Base-by-base conservation (phyloP, 2,888 invertebrate genomes). In the Acanthococcus lagerstroemiae region DNA sequence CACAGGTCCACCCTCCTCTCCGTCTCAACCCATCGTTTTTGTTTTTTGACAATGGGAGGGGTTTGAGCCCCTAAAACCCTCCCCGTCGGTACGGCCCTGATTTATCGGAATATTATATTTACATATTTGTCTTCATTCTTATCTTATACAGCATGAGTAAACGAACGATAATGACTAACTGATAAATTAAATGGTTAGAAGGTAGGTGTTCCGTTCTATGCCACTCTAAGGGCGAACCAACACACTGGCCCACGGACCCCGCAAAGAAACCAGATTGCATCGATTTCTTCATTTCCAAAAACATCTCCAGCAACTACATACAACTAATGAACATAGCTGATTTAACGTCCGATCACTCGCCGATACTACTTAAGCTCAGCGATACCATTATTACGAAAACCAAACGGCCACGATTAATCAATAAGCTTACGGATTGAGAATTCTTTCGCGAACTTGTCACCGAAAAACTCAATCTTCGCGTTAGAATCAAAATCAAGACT, bases 231-330 rank as follows among this genome's bases (percentile, higher is more conserved):
- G 68, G 69, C 1, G 37, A 71, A 67, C 71, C 72, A 15, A 72
- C 70, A 0, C 71, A 72, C 60, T 72, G 72, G 70, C 70, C 70
- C n/a, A n/a, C 37, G 37, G 37, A 30, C 37, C 12, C 37, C 12
- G 37, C 26, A 17, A 55, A 72, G 69, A 67, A 69, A 25, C 72
- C 73, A 4, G 71, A 73, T 24, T 55, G 72, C n/a, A 46, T 72
- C 3, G 72, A 71, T 57, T 68, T 73, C 48, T 71, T 70, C 52
- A 67, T 72, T 3, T 67, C 69, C 6, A 70, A 71, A 30, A 67
- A 67, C 4, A 68, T 54, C 7, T 15, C 1, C 3, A 54, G 48
- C 37, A n/a, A 66, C 37, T 67, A 50, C 52, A n/a, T n/a, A 21
- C 0, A 15, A 1, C 12, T 56, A 12, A 12, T n/a, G 0, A 55